Base-by-base conservation (phyloP, 2,888 invertebrate genomes). In the Xestia ashworthii region DNA sequence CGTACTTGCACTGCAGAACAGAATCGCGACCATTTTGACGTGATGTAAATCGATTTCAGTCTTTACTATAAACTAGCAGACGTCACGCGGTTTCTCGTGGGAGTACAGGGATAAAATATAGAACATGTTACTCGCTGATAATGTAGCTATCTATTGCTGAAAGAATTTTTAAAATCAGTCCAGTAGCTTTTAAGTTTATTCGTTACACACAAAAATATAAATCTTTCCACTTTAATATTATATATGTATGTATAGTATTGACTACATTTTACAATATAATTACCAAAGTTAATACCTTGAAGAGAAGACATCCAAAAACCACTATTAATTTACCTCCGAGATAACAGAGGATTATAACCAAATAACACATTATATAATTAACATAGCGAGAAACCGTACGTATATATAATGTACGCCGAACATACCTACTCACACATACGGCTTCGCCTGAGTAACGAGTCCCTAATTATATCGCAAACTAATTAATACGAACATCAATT, bases 381-480 rank as follows among this genome's bases (percentile, higher is more conserved):
- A 70, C 66, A 67, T 12, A 46, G 16, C 32, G 48, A 67, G 72
- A 72, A 72, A 38, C 62, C 68, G 12, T 67, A 70, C 19, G 32
- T 32, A 75, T 32, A 55, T 38, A 38, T 46, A 58, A 50, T 58
- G 64, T 46, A 62, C 41, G 1, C 25, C 5, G 2, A 53, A 81
- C 38, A 53, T 80, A 80, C 50, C n/a, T 22, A 53, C 14, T 65
- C n/a, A 50, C 48, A 68, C 14, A n/a, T 74, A 84, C 16, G 74
- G 81, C 70, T 84, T 75, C 84, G 67, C 70, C 46, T 64, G 67
- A 67, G 75, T 76, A 71, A 80, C 83, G 69, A 76, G 53, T 55
- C 65, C 74, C 70, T 85, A 85, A 87, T 87, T 87, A 87, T 79
- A 73, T 77, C 55, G 76, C 80, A 80, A 81, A 74, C 69, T 83